Evolutionary conservation across 1,140 invertebrate genomes (phyloP).

Genomic region (Drosophila mojavensis): DNA sequence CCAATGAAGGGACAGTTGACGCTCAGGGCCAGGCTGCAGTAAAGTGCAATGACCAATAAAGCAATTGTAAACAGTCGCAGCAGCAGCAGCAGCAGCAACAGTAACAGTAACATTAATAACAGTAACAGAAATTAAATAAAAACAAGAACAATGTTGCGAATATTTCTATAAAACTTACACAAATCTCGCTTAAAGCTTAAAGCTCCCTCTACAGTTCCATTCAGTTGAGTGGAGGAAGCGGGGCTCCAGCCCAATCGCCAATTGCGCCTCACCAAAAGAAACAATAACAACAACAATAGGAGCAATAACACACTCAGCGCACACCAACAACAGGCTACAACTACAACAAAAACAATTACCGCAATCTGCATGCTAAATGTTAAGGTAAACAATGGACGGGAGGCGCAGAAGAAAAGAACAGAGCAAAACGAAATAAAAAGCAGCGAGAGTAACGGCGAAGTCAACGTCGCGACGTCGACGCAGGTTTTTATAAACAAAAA

Average conservation of each 20-base stretch:
- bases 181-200: slow-evolving; percentile 12
- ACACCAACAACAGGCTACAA: neutral
- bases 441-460: neutral
- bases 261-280: slow-evolving; percentile 32
- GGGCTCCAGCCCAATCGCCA: slow-evolving; percentile 2
- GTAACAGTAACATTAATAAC: neutral
- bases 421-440: neutral
- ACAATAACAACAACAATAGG: slow-evolving; percentile 14
- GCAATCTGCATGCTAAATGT: slow-evolving; percentile 43
- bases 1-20: neutral
- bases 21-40: slow-evolving; percentile 12
- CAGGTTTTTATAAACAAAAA: neutral
- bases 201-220: neutral
- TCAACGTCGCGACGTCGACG: neutral
- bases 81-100: neutral
- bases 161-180: slow-evolving; percentile 14
- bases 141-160: slow-evolving; percentile 13
- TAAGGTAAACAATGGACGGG: slow-evolving; percentile 38
- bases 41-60: slow-evolving; percentile 44
- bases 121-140: neutral
- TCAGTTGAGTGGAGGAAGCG: neutral
- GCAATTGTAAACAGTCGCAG: slow-evolving; percentile 9
- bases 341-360: slow-evolving; percentile 12
- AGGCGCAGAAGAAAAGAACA: slow-evolving; percentile 1
- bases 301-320: slow-evolving; percentile 2